These are phyloP conservation scores for Sceloporus tristichus DNA, from an alignment of 2,113 vertebrate genomes.

Conservation along the genomic window DNA sequence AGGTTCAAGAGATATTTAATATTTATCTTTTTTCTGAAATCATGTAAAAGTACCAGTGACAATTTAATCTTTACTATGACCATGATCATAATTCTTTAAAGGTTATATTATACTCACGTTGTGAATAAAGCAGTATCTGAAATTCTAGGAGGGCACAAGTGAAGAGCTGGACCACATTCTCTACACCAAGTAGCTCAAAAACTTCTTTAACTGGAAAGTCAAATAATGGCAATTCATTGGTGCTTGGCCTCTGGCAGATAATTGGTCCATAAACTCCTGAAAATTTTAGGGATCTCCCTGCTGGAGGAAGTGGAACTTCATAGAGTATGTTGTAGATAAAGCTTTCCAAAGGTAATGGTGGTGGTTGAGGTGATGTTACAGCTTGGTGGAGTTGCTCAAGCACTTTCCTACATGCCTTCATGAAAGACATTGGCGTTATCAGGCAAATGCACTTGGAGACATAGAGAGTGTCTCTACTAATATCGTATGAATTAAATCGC, in stretches of 20 bases:
- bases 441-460: conserved; percentile 99
- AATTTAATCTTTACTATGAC: conserved; percentile 5
- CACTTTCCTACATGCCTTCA: conserved; percentile 92
- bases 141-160: conserved; percentile 97
- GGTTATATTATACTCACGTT: conserved; percentile 92
- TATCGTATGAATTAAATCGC: conserved; percentile 98
- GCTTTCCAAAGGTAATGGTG: conserved; percentile 96
- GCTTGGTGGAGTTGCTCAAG: conserved; percentile 94
- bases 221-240: conserved; percentile 92
- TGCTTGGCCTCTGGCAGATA: conserved; percentile 96
- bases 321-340: conserved; percentile 98
- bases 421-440: conserved; percentile 96
- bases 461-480: conserved; percentile 95
- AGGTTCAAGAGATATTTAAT: neutral
- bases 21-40: conserved; percentile 8
- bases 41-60: neutral
- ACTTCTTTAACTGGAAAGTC: conserved; percentile 93
- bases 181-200: conserved; percentile 94
- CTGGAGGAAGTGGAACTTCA: conserved; percentile 95
- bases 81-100: conserved; percentile 4
- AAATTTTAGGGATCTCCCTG: conserved; percentile 95
- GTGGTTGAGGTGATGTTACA: conserved; percentile 91
- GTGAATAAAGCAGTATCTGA: conserved; percentile 98
- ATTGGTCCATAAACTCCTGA: conserved; percentile 94
- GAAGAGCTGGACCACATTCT: conserved; percentile 97